Conservation (phyloP, 2,888 invertebrate species). For the Archips xylosteana region DNA sequence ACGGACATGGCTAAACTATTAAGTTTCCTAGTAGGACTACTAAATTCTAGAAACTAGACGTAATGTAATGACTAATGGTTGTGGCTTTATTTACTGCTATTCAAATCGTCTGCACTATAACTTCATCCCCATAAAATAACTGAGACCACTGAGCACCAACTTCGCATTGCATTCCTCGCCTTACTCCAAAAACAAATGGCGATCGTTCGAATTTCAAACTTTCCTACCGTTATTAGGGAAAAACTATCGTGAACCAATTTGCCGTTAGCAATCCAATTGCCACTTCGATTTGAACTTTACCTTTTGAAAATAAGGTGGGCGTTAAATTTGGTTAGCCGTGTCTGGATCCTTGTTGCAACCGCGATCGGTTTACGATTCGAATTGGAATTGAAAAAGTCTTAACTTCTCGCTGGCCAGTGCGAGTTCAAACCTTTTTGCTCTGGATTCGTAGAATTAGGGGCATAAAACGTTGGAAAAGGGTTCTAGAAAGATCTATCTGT, state of each 20-base stretch:
- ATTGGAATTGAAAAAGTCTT: constrained; percentile 34
- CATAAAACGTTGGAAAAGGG: constrained; percentile 44
- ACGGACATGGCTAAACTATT: too few species aligned
- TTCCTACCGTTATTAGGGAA: constrained; percentile 40
- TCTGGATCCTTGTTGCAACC: constrained; percentile 24
- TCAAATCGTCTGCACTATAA: constrained; percentile 19
- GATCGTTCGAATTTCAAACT: constrained; percentile 42
- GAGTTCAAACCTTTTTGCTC: constrained; percentile 19
- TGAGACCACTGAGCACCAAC: constrained; percentile 21
- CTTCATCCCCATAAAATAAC: constrained; percentile 37
- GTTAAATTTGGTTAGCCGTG: constrained; percentile 9
- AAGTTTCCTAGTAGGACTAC: too few species aligned
- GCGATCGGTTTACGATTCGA: constrained; percentile 39
- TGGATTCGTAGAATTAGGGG: constrained; percentile 37
- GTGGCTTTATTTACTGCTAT: background rate
- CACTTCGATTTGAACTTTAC: constrained; percentile 24
- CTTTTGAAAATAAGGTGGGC: background rate
- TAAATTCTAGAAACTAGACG: too few species aligned
- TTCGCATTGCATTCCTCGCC: constrained; percentile 36
- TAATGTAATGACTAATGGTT: too few species aligned
- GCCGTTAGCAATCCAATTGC: constrained; percentile 8
- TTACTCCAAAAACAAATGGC: constrained; percentile 41
- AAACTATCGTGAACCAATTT: constrained; percentile 32
- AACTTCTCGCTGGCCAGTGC: constrained; percentile 7
- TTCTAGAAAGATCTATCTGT: constrained; percentile 43